Conservation (phyloP, 2,797 vertebrate genomes). For the Xyrichtys novacula region DNA sequence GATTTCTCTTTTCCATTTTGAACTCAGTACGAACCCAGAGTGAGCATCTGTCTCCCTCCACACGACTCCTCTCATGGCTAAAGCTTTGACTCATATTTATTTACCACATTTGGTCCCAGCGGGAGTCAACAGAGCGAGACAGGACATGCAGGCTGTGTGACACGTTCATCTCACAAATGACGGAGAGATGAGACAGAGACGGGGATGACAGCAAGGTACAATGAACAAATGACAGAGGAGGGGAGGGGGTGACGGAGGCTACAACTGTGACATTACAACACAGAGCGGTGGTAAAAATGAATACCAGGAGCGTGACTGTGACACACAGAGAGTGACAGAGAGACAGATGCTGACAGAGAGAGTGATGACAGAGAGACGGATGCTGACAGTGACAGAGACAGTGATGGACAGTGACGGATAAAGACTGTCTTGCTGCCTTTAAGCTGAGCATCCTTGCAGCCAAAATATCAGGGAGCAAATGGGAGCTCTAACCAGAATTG, state of each 20-base stretch:
- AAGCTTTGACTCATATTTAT: background rate
- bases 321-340: conserved; percentile 17
- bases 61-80: background rate
- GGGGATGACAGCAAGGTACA: conserved; percentile 37
- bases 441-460: conserved; percentile 15
- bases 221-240: conserved; percentile 14
- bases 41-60: background rate
- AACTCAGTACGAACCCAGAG: background rate
- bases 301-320: conserved; percentile 10
- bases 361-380: conserved; percentile 25
- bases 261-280: conserved; percentile 18
- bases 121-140: background rate
- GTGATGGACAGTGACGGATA: conserved; percentile 11
- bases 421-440: background rate
- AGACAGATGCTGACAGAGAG: background rate
- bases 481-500: background rate
- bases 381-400: conserved; percentile 16
- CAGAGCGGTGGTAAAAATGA: conserved; percentile 33
- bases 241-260: background rate
- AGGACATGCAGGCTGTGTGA: background rate
- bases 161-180: conserved; percentile 16
- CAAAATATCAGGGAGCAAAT: conserved; percentile 3
- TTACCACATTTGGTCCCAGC: background rate
- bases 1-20: background rate
- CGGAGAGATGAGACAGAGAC: conserved; percentile 9